phyloP scores from a whole-genome alignment of 2,888 invertebrate genomes.

The Ophion ventricosus region DNA sequence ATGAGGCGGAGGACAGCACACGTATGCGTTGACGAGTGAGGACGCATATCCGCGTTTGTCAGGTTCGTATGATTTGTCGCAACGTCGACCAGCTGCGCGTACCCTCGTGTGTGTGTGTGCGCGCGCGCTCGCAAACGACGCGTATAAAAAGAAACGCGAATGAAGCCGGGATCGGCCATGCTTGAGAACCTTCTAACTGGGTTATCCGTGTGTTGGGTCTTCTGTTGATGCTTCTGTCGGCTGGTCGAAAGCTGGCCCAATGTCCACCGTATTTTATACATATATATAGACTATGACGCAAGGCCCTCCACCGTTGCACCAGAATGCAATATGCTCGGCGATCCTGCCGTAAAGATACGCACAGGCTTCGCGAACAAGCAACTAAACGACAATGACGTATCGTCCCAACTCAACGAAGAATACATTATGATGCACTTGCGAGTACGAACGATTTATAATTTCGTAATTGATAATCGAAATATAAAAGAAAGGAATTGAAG shows the following conservation, averaged over 20 bases:
- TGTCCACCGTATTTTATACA: conserved; percentile 33
- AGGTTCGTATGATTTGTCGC: conserved; percentile 80
- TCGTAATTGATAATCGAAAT: too few relatives aligned
- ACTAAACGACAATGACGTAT: conserved; percentile 55
- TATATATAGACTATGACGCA: conserved; percentile 13
- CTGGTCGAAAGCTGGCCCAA: conserved; percentile 60
- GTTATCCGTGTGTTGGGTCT: conserved; percentile 54
- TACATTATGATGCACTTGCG: conserved; percentile 25
- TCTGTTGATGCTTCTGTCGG: conserved; percentile 41
- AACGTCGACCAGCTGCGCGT: conserved; percentile 78
- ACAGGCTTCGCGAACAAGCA: conserved; percentile 21
- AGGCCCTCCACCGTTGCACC: conserved; percentile 50
- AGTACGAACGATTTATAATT: conserved; percentile 40
- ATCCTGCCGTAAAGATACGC: conserved; percentile 37
- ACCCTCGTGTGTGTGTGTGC: conserved; percentile 73
- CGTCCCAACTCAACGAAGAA: neutral
- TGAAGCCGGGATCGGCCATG: conserved; percentile 61
- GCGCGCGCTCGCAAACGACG: conserved; percentile 43
- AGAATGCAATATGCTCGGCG: conserved; percentile 60
- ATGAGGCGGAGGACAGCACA: neutral
- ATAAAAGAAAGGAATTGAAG: neutral
- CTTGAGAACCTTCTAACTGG: conserved; percentile 63
- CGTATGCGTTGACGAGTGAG: conserved; percentile 34
- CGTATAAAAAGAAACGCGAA: conserved; percentile 57
- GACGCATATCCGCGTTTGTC: conserved; percentile 72